A percentile compares a stretch with the other conserved stretches of the same genome.
These are phyloP conservation scores for Selenia dentaria DNA, from an alignment of 2,888 invertebrate genomes.

Conservation along the genomic window DNA sequence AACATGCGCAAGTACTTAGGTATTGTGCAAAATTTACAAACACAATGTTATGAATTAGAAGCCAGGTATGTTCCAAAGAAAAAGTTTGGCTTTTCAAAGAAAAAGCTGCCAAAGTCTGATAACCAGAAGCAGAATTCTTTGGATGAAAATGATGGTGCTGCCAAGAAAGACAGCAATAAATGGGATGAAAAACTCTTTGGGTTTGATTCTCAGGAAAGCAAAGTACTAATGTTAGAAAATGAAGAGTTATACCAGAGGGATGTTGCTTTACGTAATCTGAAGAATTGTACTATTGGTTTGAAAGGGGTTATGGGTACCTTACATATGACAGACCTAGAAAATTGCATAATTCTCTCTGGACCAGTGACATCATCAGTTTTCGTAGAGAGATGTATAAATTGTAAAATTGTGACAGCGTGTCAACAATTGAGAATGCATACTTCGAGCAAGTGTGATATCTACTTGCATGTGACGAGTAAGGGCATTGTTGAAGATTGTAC, in stretches of 20 bases:
- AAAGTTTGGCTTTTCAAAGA: conserved; percentile 93
- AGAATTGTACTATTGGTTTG: conserved; percentile 90
- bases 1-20: conserved; percentile 92
- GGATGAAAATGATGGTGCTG: conserved; percentile 66
- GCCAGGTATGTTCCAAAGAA: conserved; percentile 91
- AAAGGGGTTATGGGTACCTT: conserved; percentile 94
- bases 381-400: conserved; percentile 91
- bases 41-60: conserved; percentile 89
- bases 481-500: conserved; percentile 97
- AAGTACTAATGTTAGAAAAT: conserved; percentile 85
- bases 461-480: conserved; percentile 96
- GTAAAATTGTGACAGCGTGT: conserved; percentile 93
- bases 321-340: conserved; percentile 90
- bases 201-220: conserved; percentile 85
- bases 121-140: conserved; percentile 60
- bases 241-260: conserved; percentile 89
- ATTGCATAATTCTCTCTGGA: conserved; percentile 93
- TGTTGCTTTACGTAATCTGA: conserved; percentile 89
- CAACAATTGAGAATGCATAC: conserved; percentile 97
- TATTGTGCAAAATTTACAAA: conserved; percentile 88
- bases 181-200: conserved; percentile 86
- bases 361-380: conserved; percentile 97
- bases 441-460: conserved; percentile 90
- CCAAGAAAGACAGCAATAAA: conserved; percentile 74
- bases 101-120: conserved; percentile 83